Evolutionary conservation across 2,888 invertebrate genomes (phyloP).

Genomic region (Agrotis clavis): DNA sequence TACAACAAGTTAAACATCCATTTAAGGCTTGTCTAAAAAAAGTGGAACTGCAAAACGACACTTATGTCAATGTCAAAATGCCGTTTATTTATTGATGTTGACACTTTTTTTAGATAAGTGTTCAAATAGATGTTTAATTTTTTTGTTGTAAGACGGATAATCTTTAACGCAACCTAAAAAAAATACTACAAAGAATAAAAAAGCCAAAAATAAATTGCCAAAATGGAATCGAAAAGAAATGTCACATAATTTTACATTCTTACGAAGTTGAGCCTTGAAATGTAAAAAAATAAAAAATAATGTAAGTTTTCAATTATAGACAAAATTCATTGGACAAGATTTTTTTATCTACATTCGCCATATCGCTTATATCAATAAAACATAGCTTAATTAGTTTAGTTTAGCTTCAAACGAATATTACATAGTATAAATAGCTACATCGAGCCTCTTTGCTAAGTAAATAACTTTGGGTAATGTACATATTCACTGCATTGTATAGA

Average conservation of each 20-base stretch:
- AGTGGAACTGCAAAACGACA: too few relatives aligned
- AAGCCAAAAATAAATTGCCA: not conserved
- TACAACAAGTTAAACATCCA: too few relatives aligned
- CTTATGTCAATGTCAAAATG: too few relatives aligned
- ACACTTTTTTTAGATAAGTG: too few relatives aligned
- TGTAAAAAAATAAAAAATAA: not conserved
- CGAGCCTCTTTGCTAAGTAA: slow-evolving; percentile 9
- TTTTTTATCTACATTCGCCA: slow-evolving; percentile 26
- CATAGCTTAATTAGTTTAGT: slow-evolving; percentile 39
- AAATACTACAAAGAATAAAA: not conserved
- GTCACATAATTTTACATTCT: not conserved
- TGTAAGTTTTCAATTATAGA: not conserved
- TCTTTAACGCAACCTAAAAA: too few relatives aligned
- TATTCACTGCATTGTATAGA: slow-evolving; percentile 12
- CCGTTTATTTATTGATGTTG: too few relatives aligned
- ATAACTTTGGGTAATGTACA: slow-evolving; percentile 34
- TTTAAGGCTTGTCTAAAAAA: too few relatives aligned
- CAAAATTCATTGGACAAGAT: slow-evolving; percentile 11
- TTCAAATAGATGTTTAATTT: too few relatives aligned
- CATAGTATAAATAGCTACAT: slow-evolving; percentile 7
- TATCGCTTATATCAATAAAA: slow-evolving; percentile 19
- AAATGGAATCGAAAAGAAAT: not conserved
- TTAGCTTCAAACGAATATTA: slow-evolving; percentile 22
- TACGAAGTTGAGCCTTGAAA: slow-evolving; percentile 6
- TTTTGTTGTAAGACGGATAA: too few relatives aligned